Conservation (phyloP, 2,797 vertebrate genomes). For the Yasuhikotakia modesta region DNA sequence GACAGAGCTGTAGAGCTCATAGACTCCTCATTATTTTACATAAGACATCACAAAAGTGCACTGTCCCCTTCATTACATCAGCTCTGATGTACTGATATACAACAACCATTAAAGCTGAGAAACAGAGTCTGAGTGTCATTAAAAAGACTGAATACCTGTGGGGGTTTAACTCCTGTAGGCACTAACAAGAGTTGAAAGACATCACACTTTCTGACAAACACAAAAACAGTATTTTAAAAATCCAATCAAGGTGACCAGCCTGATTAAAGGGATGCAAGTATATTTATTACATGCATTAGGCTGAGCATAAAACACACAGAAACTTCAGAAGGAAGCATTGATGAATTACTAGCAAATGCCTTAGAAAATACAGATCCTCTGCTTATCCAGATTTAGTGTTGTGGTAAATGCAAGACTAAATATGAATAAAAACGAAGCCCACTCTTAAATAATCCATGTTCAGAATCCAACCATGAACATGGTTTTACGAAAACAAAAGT, state of each 20-base stretch:
- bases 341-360: conserved; percentile 15
- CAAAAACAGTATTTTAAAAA: conserved; percentile 10
- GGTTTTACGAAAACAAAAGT: conserved; percentile 50
- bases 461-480: conserved; percentile 29
- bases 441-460: conserved; percentile 46
- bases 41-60: neutral
- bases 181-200: neutral
- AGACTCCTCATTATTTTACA: conserved; percentile 10
- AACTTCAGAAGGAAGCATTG: neutral
- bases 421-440: conserved; percentile 36
- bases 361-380: conserved; percentile 22
- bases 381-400: conserved; percentile 20
- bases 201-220: conserved; percentile 13
- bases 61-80: conserved; percentile 30
- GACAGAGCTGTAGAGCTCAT: conserved; percentile 7
- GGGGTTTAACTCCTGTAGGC: conserved; percentile 4
- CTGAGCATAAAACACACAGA: conserved; percentile 5
- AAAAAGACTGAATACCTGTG: conserved; percentile 16
- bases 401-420: conserved; percentile 30
- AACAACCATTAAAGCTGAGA: conserved; percentile 25
- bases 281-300: conserved; percentile 9
- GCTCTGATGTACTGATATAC: neutral
- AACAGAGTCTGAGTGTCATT: conserved; percentile 4
- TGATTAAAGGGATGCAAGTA: conserved; percentile 7
- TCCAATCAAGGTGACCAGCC: neutral